Evolutionary conservation across 1,140 invertebrate species (phyloP).

Genomic region (Drosophila guanche): DNA sequence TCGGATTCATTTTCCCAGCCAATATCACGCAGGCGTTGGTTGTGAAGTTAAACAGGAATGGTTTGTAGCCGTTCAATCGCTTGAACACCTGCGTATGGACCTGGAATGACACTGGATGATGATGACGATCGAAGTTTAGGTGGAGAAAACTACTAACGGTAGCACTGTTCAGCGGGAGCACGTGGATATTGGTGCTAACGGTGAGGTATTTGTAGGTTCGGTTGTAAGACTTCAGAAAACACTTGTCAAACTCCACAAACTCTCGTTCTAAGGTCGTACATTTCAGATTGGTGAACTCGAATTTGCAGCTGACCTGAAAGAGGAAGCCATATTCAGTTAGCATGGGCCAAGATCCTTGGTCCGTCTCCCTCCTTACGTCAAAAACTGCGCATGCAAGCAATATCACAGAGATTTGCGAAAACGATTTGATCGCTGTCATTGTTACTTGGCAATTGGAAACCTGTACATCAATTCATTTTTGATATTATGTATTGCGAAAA

Average conservation of each 20-base stretch:
- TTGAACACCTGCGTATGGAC: background rate
- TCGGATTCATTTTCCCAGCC: background rate
- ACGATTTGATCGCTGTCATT: too few species aligned
- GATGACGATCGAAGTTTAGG: background rate
- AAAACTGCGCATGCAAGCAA: conserved; percentile 2
- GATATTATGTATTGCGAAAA: too few species aligned
- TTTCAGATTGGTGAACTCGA: conserved; percentile 33
- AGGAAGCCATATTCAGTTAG: too few species aligned
- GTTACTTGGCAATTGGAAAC: too few species aligned
- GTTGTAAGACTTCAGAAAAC: conserved; percentile 27
- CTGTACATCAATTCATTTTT: too few species aligned
- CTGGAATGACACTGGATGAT: conserved; percentile 5
- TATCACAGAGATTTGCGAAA: too few species aligned
- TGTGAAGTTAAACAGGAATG: conserved; percentile 29
- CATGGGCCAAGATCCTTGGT: background rate
- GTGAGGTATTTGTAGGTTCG: conserved; percentile 32
- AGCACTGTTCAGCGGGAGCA: background rate
- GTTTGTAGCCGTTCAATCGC: conserved; percentile 25
- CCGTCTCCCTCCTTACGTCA: conserved; percentile 3
- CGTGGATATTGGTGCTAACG: background rate
- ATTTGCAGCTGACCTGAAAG: conserved; percentile 4
- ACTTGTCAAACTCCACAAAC: conserved; percentile 12
- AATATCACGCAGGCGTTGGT: conserved; percentile 10
- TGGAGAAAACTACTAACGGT: background rate
- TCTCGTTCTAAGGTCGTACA: conserved; percentile 5